Percentiles rank a stretch among this genome's conserved stretches.
Evolutionary conservation across 2,888 invertebrate species (phyloP).

Genomic region (Rambutsinella grinnellia): DNA sequence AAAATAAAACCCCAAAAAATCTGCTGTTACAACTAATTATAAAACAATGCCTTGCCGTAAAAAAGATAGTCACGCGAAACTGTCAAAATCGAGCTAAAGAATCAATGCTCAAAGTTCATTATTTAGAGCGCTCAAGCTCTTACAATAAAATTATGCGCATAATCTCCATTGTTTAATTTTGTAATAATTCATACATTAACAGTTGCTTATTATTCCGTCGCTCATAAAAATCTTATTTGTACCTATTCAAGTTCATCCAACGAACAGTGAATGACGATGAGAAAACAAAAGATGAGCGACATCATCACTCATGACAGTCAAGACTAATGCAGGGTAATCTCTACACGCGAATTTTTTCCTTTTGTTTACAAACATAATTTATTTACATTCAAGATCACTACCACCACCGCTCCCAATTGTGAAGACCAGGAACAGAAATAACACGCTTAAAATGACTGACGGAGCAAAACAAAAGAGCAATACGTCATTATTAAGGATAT

Average conservation of each 20-base stretch:
- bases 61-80: not conserved
- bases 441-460: not conserved
- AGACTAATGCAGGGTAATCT: not conserved
- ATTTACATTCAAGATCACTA: too few relatives aligned
- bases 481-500: too few relatives aligned
- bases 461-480: not conserved
- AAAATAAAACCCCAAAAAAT: not conserved
- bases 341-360: not conserved
- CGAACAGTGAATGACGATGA: not conserved
- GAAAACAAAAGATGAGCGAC: not conserved
- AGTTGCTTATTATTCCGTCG: not conserved
- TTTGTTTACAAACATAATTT: not conserved
- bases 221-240: not conserved
- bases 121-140: not conserved
- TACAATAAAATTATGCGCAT: not conserved
- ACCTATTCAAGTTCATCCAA: not conserved
- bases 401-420: too few relatives aligned
- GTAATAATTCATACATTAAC: not conserved
- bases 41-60: not conserved
- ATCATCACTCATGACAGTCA: not conserved
- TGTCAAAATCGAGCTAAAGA: not conserved
- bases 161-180: not conserved
- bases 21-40: not conserved
- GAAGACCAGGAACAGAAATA: not conserved
- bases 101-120: not conserved